Conservation (phyloP, 2,888 invertebrate genomes). For the Napeogenes inachia region DNA sequence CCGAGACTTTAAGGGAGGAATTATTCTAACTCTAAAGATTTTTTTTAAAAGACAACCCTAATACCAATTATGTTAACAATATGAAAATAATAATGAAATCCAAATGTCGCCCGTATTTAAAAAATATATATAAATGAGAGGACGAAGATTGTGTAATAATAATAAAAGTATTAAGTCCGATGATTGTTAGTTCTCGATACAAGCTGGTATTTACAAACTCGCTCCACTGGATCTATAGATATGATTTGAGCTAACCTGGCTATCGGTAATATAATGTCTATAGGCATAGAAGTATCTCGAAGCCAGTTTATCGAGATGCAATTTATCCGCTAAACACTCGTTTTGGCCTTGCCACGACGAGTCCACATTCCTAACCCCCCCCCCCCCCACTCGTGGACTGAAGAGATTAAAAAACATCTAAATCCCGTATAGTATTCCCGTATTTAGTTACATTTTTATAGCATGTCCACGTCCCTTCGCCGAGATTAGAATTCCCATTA, state of each 20-base stretch:
- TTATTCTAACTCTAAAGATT: too few relatives aligned
- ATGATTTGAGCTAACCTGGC: constrained; percentile 54
- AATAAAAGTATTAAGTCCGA: constrained; percentile 20
- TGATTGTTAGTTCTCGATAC: constrained; percentile 20
- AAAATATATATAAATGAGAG: too few relatives aligned
- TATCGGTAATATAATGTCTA: constrained; percentile 56
- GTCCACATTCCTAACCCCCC: constrained; percentile 70
- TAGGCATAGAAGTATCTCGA: constrained; percentile 48
- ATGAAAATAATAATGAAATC: too few relatives aligned
- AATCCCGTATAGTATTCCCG: constrained; percentile 27
- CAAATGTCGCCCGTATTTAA: too few relatives aligned
- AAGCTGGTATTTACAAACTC: constrained; percentile 37
- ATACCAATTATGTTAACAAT: too few relatives aligned
- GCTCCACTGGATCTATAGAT: constrained; percentile 44
- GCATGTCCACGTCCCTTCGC: constrained; percentile 8
- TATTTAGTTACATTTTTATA: constrained; percentile 31
- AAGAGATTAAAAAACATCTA: constrained; percentile 53
- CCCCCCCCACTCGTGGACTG: constrained; percentile 57
- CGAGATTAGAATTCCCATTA: constrained; percentile 23
- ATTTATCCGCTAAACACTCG: constrained; percentile 70
- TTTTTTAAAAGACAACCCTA: too few relatives aligned
- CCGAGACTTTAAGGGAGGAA: too few relatives aligned
- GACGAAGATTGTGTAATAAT: constrained; percentile 17
- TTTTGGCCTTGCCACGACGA: constrained; percentile 56
- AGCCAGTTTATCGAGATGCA: constrained; percentile 64